phyloP scores from a whole-genome alignment of 2,888 invertebrate genomes.

The Zeuzera pyrina region DNA sequence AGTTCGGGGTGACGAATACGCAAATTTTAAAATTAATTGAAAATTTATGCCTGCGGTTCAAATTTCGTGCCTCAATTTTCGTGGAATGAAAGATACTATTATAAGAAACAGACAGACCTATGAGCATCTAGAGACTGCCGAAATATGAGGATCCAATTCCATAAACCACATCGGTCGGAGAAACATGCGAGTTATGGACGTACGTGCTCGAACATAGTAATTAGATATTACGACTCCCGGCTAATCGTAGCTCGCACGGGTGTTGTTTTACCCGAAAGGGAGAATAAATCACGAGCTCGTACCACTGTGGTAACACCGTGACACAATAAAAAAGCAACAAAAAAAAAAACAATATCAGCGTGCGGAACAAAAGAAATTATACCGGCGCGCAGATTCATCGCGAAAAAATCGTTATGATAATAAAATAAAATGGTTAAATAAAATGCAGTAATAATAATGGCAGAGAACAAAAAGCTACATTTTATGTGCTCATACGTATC shows the following conservation, averaged over 20 bases:
- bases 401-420: slow-evolving; percentile 69
- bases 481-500: slow-evolving; percentile 53
- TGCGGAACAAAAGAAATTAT: slow-evolving; percentile 70
- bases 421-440: slow-evolving; percentile 66
- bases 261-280: slow-evolving; percentile 70
- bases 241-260: slow-evolving; percentile 71
- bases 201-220: slow-evolving; percentile 71
- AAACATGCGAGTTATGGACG: slow-evolving; percentile 64
- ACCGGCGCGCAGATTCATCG: slow-evolving; percentile 54
- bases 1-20: no score
- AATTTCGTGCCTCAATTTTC: no score
- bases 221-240: slow-evolving; percentile 67
- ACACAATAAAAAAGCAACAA: slow-evolving; percentile 45
- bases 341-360: slow-evolving; percentile 62
- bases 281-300: slow-evolving; percentile 58
- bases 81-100: no score
- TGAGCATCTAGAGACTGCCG: slow-evolving; percentile 62
- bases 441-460: slow-evolving; percentile 60
- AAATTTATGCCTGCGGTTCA: no score
- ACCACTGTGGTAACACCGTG: slow-evolving; percentile 49
- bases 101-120: slow-evolving; percentile 54
- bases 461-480: slow-evolving; percentile 55
- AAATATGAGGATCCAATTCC: slow-evolving; percentile 71
- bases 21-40: no score
- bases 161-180: slow-evolving; percentile 68